A percentile compares a stretch with the other conserved stretches of the same genome.
phyloP scores from a whole-genome alignment of 2,797 vertebrate genomes.

The Enteromius fasciolatus region DNA sequence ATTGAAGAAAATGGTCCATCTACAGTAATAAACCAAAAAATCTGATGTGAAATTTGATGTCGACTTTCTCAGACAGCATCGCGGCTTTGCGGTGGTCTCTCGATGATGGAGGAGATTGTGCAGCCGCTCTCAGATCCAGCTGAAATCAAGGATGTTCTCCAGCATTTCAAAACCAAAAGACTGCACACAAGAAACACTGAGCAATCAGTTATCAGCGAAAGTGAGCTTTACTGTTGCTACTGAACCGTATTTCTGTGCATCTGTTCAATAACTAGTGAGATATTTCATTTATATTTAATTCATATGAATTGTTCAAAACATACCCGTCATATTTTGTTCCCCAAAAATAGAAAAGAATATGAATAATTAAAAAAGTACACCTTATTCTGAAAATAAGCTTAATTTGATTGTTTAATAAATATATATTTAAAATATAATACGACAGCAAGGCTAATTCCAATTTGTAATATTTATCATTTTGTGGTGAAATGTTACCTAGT shows the following conservation, averaged over 20 bases:
- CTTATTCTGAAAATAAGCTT: background rate
- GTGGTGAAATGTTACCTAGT: background rate
- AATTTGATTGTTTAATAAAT: background rate
- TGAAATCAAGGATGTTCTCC: slow-evolving; percentile 68
- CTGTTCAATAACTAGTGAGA: background rate
- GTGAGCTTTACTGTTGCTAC: slow-evolving; percentile 24
- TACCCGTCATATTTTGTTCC: background rate
- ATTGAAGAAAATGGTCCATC: background rate
- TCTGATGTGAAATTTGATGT: background rate
- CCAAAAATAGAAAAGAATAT: background rate
- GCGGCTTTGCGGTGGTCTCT: slow-evolving; percentile 68
- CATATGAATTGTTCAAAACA: background rate
- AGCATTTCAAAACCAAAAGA: slow-evolving; percentile 67
- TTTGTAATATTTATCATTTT: slow-evolving; percentile 6
- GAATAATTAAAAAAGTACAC: background rate
- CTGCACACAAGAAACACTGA: slow-evolving; percentile 69
- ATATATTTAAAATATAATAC: too few relatives aligned
- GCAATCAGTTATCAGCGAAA: slow-evolving; percentile 19
- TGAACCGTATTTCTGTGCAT: background rate
- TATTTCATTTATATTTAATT: background rate
- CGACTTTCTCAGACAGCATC: slow-evolving; percentile 68
- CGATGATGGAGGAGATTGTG: slow-evolving; percentile 68
- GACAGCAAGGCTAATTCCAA: background rate
- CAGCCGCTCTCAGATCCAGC: slow-evolving; percentile 67
- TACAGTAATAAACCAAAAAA: background rate